Conservation (phyloP, 2,797 vertebrate genomes). For the Pipistrellus pipistrellus region DNA sequence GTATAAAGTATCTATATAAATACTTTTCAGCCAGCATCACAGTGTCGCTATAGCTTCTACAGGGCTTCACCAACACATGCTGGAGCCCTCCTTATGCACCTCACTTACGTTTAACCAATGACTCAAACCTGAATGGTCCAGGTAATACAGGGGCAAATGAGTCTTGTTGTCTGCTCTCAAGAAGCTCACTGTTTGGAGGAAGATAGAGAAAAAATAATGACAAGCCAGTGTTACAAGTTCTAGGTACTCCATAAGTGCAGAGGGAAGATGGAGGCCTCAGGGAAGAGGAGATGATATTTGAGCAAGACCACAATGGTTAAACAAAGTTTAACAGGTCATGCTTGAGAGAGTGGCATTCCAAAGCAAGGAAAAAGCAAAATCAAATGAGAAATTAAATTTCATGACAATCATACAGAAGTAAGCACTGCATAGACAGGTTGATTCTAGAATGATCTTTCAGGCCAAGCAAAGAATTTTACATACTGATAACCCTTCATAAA, state of each 20-base stretch:
- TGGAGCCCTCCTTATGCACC: not conserved
- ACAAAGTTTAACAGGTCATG: not conserved
- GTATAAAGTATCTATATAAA: not conserved
- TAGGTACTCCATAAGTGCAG: not conserved
- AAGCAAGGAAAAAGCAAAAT: not conserved
- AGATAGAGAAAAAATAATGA: not conserved
- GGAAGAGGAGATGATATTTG: not conserved
- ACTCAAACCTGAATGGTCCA: not conserved
- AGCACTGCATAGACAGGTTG: not conserved
- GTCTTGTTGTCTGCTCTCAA: not conserved
- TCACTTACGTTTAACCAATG: not conserved
- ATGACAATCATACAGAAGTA: not conserved
- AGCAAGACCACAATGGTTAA: not conserved
- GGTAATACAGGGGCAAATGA: not conserved
- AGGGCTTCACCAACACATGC: not conserved
- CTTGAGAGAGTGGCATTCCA: not conserved
- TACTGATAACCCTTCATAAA: not conserved
- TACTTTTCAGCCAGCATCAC: not conserved
- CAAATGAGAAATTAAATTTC: slow-evolving; percentile 17
- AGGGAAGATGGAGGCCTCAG: not conserved
- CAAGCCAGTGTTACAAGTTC: not conserved
- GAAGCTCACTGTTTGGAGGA: not conserved
- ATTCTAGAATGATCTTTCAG: not conserved
- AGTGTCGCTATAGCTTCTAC: not conserved
- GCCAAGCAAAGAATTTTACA: not conserved